Evolutionary conservation across 1,140 invertebrate species (phyloP), one percentile per base, ranked within the genome.

Genomic region (Subanguina moxae): DNA sequence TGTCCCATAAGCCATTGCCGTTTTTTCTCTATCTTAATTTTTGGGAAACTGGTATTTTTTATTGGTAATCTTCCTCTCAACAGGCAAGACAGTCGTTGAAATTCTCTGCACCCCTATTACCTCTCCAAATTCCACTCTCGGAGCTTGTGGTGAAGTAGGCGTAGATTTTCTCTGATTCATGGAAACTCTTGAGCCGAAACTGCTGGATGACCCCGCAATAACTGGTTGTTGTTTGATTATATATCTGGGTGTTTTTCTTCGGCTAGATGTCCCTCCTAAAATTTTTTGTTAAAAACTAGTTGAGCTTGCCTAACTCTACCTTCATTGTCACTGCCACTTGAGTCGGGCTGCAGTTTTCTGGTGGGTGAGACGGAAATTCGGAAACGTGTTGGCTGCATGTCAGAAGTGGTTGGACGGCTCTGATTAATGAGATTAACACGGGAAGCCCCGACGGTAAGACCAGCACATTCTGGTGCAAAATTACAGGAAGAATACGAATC

Each of bases 301-400:
- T 27, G 38, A 7, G 23, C 13, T 11, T 13, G 58, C 19, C 8
- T 21, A 21, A 1, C 28, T n/a, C n/a, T 21, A 13, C 28, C 65
- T 27, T 66, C 65, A 68, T 19, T 30, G n/a, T 25, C 21, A 30
- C 32, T 32, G 0, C 23, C 61, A 30, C 21, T 21, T 27, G 7
- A 65, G 21, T 66, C 65, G 9, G 62, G 58, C 3, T 66, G 1
- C 21, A 76, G 17, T 38, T 65, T 52, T 42, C 70, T 42, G 8
- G 74, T 76, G 27, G 74, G 74, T 27, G 76, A 78, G 32, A 76
- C 66, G 15, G 69, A 64, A 57, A 76, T 76, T 25, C 74, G 64
- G 61, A 76, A 76, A 30, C 74, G 64, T n/a, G 46, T 17, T 17
- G 74, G 73, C 23, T 77, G 72, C 30, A 58, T 65, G 48, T 52